Base-by-base conservation (phyloP, 2,888 invertebrate species). In the Drosophila ezoana region DNA sequence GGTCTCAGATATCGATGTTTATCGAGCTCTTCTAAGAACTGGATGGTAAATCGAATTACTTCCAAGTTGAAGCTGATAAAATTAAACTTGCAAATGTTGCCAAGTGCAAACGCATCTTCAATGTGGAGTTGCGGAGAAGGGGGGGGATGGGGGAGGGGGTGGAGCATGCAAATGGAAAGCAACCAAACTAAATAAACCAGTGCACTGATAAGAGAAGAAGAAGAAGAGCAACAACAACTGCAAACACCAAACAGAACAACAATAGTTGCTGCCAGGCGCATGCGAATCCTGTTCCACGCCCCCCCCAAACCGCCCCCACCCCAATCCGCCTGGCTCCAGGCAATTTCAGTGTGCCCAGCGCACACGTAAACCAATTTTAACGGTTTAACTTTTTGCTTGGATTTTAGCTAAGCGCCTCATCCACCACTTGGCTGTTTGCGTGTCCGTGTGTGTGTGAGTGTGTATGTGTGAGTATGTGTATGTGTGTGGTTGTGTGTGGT, bases 341-440 rank as follows among this genome's bases (percentile, higher is more conserved):
- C 65, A 45, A 56, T 51, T 65, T 59, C 53, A 18, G 59, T 66
- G 56, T 81, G 61, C 45, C 69, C 63, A 74, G 62, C 37, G 69
- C 52, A 56, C 60, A 81, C 58, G 85, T 87, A 87, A 89, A 77
- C 83, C 89, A 85, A 89, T 85, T 89, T 89, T 70, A 85, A 88
- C 84, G 89, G 77, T 85, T 89, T 82, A 83, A 83, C 84, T 88
- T 82, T 62, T 81, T 73, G 87, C 87, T 87, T 66, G 63, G 63
- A 61, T 54, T 68, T 57, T 43, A 51, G 35, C 35, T 18, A 3
- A 32, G 9, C 33, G 14, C 0, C 1, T 8, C 38, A 6, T 11
- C 1, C 37, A 37, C 37, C 28, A 10, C 20, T 20, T 23, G 23
- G 1, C 23, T 23, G 23, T 23, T 5, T 23, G 23, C 5, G 4